A percentile compares a stretch with the other conserved stretches of the same genome.
Conservation (phyloP, 2,888 invertebrate genomes). For the Oscheius sp. region DNA sequence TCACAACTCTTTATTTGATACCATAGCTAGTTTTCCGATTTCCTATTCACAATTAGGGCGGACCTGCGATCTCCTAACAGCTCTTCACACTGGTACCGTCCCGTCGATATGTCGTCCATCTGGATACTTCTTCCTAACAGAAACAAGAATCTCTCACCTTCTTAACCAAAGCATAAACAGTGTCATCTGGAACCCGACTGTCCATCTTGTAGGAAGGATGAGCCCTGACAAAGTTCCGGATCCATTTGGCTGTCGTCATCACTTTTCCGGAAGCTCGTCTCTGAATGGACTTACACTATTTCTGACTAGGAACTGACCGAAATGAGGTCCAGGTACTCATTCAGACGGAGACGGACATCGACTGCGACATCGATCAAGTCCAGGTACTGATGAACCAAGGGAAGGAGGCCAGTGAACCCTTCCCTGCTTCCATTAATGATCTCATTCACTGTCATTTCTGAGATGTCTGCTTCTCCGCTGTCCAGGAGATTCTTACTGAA, state of each 20-base stretch:
- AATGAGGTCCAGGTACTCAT: conserved; percentile 86
- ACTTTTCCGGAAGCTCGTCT: conserved; percentile 83
- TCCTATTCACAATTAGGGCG: not conserved
- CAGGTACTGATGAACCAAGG: conserved; percentile 91
- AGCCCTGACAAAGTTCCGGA: conserved; percentile 86
- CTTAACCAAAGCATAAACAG: conserved; percentile 87
- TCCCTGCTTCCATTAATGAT: conserved; percentile 92
- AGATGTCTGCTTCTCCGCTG: conserved; percentile 68
- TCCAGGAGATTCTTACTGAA: not conserved
- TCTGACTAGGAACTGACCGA: conserved; percentile 38
- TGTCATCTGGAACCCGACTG: conserved; percentile 86
- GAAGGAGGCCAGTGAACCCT: conserved; percentile 92
- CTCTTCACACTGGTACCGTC: conserved; percentile 61
- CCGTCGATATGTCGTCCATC: conserved; percentile 67
- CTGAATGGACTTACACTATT: conserved; percentile 76
- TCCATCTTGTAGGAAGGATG: conserved; percentile 85
- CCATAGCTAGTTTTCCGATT: not conserved
- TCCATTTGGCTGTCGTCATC: conserved; percentile 93
- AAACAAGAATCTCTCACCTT: conserved; percentile 36
- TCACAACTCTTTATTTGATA: not conserved
- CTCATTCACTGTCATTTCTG: conserved; percentile 90
- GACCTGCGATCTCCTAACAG: conserved; percentile 54
- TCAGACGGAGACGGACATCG: conserved; percentile 93
- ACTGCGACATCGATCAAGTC: conserved; percentile 96
- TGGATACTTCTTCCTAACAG: conserved; percentile 33